phyloP scores from a whole-genome alignment of 2,113 vertebrate species.

The Limnothrissa miodon region DNA sequence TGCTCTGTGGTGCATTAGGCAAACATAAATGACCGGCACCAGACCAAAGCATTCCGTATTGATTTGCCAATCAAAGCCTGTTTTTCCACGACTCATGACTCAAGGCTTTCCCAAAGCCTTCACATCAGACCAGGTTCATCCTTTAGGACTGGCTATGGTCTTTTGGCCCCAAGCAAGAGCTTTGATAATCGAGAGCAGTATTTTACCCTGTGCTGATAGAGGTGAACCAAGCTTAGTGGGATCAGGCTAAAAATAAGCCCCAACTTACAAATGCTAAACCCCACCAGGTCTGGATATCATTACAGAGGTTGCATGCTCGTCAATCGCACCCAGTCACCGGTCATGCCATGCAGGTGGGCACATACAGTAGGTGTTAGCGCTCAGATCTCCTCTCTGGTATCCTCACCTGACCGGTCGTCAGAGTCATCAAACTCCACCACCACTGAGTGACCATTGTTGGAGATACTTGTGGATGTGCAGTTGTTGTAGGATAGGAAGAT shows the following conservation, averaged over 20 bases:
- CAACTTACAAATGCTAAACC: not conserved
- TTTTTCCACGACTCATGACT: not conserved
- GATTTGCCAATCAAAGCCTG: not conserved
- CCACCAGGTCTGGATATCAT: not conserved
- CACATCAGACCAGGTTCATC: not conserved
- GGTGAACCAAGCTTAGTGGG: not conserved
- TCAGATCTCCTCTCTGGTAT: not conserved
- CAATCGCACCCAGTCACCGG: not conserved
- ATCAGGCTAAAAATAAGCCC: not conserved
- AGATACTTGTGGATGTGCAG: constrained; percentile 82
- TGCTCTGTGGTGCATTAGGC: not conserved
- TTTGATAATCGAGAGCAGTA: not conserved
- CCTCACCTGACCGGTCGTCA: constrained; percentile 84
- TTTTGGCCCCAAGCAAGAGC: not conserved
- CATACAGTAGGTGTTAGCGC: not conserved
- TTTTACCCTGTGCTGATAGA: not conserved
- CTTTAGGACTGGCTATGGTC: not conserved
- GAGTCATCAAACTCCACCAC: constrained; percentile 89
- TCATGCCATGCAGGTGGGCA: not conserved
- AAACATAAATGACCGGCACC: not conserved
- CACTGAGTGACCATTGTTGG: constrained; percentile 93
- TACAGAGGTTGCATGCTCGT: not conserved
- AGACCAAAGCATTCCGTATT: not conserved
- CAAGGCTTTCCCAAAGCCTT: not conserved
- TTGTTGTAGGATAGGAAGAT: constrained; percentile 80